A percentile compares a stretch with the other conserved stretches of the same genome.
Conservation (phyloP, 2,113 vertebrate genomes). For the Hiodon alosoides region DNA sequence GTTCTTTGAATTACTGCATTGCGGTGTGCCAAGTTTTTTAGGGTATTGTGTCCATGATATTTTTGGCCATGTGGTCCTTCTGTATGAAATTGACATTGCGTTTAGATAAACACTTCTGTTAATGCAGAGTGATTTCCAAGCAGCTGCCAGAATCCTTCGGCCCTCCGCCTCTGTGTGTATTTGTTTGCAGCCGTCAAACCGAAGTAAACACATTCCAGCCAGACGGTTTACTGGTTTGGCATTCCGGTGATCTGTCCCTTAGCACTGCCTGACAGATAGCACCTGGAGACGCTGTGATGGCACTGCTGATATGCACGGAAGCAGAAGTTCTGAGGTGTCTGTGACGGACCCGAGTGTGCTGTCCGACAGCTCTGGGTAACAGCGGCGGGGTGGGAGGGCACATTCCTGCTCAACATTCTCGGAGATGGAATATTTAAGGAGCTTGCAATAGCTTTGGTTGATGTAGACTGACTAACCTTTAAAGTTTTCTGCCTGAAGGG, state of each 20-base stretch:
- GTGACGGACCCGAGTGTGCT: not conserved
- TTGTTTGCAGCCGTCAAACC: not conserved
- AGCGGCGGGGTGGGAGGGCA: not conserved
- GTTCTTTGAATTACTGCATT: too few species aligned
- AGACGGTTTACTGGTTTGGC: not conserved
- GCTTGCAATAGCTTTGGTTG: not conserved
- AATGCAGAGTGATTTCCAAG: not conserved
- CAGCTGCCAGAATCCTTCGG: not conserved
- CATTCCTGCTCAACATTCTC: conserved; percentile 15
- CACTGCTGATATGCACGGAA: not conserved
- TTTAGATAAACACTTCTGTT: too few species aligned
- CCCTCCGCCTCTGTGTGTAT: too few species aligned
- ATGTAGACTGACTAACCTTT: not conserved
- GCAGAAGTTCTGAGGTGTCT: too few species aligned
- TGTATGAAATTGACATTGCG: too few species aligned
- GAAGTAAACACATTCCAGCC: not conserved
- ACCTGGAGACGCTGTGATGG: not conserved
- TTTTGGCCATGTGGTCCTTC: too few species aligned
- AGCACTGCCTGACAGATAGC: not conserved
- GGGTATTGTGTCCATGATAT: too few species aligned
- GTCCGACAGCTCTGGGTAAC: not conserved
- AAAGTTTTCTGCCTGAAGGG: too few species aligned
- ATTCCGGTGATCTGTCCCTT: not conserved
- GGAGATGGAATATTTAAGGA: not conserved
- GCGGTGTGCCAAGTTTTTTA: too few species aligned